A percentile compares a stretch with the other conserved stretches of the same genome.
Evolutionary conservation across 1,140 invertebrate genomes (phyloP).

Genomic region (Himalopsyche phryganea): DNA sequence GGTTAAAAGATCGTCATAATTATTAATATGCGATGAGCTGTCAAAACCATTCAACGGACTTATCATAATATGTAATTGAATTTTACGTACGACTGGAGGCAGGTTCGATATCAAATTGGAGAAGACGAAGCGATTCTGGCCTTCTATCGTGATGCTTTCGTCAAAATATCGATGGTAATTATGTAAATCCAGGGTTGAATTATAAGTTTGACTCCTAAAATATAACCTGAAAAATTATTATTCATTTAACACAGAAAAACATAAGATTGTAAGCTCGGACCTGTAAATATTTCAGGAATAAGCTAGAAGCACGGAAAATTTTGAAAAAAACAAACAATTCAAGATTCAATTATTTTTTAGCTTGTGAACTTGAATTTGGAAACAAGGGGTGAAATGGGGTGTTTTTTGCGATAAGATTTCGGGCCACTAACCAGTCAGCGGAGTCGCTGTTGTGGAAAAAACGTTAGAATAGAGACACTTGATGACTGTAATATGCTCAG

Average conservation of each 20-base stretch:
- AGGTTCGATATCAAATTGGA: slow-evolving; percentile 54
- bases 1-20: no score
- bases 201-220: slow-evolving; percentile 7
- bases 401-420: slow-evolving; percentile 4
- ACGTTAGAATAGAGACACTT: slow-evolving; percentile 2
- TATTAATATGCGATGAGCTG: no score
- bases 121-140: slow-evolving; percentile 53
- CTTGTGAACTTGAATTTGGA: slow-evolving; percentile 2
- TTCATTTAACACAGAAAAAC: background rate
- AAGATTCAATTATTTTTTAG: slow-evolving; percentile 1
- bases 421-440: slow-evolving; percentile 11
- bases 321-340: slow-evolving; percentile 7
- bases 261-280: background rate
- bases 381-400: slow-evolving; percentile 15
- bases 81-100: slow-evolving; percentile 49
- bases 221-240: slow-evolving; percentile 20
- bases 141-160: slow-evolving; percentile 53
- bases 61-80: no score
- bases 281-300: background rate
- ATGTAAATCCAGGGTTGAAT: slow-evolving; percentile 15
- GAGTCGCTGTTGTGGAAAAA: background rate
- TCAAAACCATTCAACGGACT: no score
- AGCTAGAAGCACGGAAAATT: slow-evolving; percentile 1
- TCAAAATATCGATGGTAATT: slow-evolving; percentile 18
- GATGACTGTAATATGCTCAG: slow-evolving; percentile 2